Base-by-base conservation (phyloP, 2,113 vertebrate species). In the Campylorhamphus procurvoides region DNA sequence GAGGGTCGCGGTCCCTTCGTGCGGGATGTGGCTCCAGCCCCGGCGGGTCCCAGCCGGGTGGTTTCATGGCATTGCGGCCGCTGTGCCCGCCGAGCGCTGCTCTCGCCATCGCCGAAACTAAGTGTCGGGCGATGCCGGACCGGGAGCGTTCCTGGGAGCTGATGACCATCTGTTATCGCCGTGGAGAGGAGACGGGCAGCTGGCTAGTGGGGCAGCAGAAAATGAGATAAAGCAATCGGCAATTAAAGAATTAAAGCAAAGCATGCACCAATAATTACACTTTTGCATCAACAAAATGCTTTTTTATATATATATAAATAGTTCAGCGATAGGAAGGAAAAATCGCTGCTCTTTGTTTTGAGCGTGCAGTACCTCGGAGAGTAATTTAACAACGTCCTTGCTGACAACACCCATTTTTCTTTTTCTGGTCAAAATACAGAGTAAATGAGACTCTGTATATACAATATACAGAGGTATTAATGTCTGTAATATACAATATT, bases 301-400 rank as follows among this genome's bases (percentile, higher is more conserved):
- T 35, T 37, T 29, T 20, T 9, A 14, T 29, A 10, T 18, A 27
- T 9, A n/a, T 9, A 44, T 59, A 47, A 79, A 52, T 86, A 84
- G 52, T 87, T 96, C 13, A 52, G 75, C 19, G 42, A 7, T 64
- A 74, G 62, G 53, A 71, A 66, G 68, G 77, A 71, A 66, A 75
- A 94, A 79, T 69, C 42, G 88, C 85, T 2, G 27, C 15, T 80
- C 89, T 93, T 94, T 64, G 89, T 95, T 95, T 89, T 75, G 62
- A 82, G 47, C 3, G 16, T 60, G 74, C 53, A 2, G 9, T 55
- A 53, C 47, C 69, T 85, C 40, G 4, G 58, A 85, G 90, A 79
- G 90, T 90, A 89, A 85, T 87, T 76, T 67, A 80, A 81, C 77
- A 58, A 46, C 46, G 52, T 74, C 73, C 42, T 86, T 14, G 23